Base-by-base conservation (phyloP, 1,140 invertebrate genomes). In the Lutraria rhynchaena region DNA sequence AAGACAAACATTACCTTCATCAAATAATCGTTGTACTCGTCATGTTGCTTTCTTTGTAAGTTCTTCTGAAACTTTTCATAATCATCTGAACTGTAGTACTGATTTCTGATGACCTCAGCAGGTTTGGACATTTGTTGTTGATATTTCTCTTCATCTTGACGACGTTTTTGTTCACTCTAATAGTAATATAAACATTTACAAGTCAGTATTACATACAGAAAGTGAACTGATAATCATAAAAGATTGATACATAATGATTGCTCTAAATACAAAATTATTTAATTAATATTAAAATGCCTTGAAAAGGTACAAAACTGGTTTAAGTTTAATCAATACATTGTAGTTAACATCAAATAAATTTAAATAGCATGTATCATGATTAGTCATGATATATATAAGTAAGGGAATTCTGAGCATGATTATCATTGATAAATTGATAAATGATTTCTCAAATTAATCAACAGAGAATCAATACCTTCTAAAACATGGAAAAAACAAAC, bases 31-130 rank as follows among this genome's bases (percentile, higher is more conserved):
- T 33, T 33, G 49, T 81, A 81, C 27, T 81, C 78, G 19, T 73
- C 58, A 13, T 37, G 31, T 27, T 71, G 78, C 33, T 81, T 81
- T 37, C 31, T 37, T 33, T 81, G 69, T n/a, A 71, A 5, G 31
- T 81, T 58, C 37, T 61, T 81, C 29, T 61, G 69, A 37, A 57
- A 81, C n/a, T 63, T 51, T 57, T 81, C 78, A 51, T 81, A 81
- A 22, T 74, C 55, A 70, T 81, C 78, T 17, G 78, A 81, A n/a
- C 69, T 81, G 44, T 81, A 81, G 49, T 73, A 65, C 13, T 37
- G 69, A 61, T 65, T 74, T 35, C 61, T 70, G 17, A 74, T 58
- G 1, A 63, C 29, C 15, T 81, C 78, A 22, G 78, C 69, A 17
- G 78, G 78, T 35, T 74, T 74, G 9, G 15, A 3, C 35, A 29